phyloP scores from a whole-genome alignment of 2,888 invertebrate genomes.

The Tachina grossa region DNA sequence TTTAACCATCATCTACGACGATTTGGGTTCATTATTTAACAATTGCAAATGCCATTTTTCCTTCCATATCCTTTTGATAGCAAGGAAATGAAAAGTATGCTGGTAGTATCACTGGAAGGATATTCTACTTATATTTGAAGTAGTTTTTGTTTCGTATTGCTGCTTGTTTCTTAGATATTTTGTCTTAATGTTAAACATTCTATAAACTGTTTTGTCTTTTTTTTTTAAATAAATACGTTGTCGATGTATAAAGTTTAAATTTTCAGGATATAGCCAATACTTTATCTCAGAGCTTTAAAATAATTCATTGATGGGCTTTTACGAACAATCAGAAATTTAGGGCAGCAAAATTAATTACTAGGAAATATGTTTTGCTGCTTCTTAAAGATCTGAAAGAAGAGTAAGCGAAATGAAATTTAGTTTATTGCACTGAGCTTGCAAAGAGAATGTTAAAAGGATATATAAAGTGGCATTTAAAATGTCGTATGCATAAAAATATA shows the following conservation, averaged over 20 bases:
- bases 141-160: conserved; percentile 25
- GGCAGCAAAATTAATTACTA: background rate
- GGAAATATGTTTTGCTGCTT: too few species aligned
- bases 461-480: background rate
- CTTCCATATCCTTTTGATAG: conserved; percentile 45
- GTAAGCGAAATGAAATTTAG: background rate
- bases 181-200: conserved; percentile 43
- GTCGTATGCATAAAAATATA: too few species aligned
- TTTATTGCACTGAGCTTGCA: background rate
- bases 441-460: background rate
- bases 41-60: conserved; percentile 55
- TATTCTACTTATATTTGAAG: conserved; percentile 42
- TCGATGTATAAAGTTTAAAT: background rate
- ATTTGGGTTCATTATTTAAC: conserved; percentile 70
- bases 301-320: background rate
- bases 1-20: conserved; percentile 62
- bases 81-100: conserved; percentile 43
- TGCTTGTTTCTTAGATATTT: conserved; percentile 34
- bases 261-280: background rate
- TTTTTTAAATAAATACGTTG: background rate
- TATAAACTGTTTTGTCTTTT: background rate
- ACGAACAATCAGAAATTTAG: background rate
- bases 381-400: too few species aligned
- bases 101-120: conserved; percentile 49
- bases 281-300: background rate